phyloP scores from a whole-genome alignment of 35 echinoderm and acorn worm genomes.

The Antedon bifida region DNA sequence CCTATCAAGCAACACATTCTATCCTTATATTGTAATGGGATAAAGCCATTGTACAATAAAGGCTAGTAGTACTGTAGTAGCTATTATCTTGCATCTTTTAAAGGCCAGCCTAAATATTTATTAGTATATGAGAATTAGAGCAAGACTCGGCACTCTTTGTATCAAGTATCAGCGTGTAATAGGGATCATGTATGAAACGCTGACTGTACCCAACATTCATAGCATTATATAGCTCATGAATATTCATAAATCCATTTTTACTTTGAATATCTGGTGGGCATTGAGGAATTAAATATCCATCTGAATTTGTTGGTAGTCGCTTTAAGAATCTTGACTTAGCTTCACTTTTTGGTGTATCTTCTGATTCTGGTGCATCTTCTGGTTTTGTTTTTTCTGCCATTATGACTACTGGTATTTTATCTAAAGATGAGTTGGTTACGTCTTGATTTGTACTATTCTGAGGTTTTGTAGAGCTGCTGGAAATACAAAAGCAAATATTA shows the following conservation, averaged over 20 bases:
- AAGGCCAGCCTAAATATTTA: slow-evolving; percentile 57
- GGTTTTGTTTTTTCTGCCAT: neutral
- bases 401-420: neutral
- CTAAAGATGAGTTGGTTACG: neutral
- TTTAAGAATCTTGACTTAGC: neutral
- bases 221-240: slow-evolving; percentile 54
- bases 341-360: too few species aligned
- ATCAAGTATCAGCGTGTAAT: slow-evolving; percentile 67
- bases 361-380: too few species aligned
- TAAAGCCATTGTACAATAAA: too few species aligned
- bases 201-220: slow-evolving; percentile 45
- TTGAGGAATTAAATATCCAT: neutral
- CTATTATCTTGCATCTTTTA: slow-evolving; percentile 43
- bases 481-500: neutral
- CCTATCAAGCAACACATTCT: too few species aligned
- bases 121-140: slow-evolving; percentile 39
- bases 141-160: slow-evolving; percentile 22
- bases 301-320: neutral
- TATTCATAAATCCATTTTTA: slow-evolving; percentile 34
- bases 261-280: neutral
- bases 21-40: too few species aligned
- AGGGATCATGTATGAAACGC: slow-evolving; percentile 48
- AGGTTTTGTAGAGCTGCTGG: neutral
- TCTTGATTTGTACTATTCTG: neutral
- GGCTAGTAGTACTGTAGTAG: too few species aligned